Percentiles rank a stretch among this genome's conserved stretches.
Conservation (phyloP, 2,888 invertebrate species). For the Thecocarcelia acutangulata region DNA sequence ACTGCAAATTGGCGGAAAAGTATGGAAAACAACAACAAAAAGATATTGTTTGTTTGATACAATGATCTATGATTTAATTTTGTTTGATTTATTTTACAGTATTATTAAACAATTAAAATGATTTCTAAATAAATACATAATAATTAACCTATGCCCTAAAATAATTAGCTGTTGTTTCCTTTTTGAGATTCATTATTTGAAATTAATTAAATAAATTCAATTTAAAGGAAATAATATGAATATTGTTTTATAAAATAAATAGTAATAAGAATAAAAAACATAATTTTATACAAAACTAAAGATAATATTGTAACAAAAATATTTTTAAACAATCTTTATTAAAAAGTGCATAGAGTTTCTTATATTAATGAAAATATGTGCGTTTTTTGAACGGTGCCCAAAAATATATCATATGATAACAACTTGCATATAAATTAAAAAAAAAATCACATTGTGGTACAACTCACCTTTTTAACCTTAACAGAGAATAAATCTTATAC, state of each 20-base stretch:
- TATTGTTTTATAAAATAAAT: conserved; percentile 18
- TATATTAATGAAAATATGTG: conserved; percentile 1
- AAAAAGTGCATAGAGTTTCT: conserved; percentile 42
- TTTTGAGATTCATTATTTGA: conserved; percentile 29
- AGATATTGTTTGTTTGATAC: conserved; percentile 60
- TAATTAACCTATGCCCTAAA: conserved; percentile 31
- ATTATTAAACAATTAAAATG: conserved; percentile 23
- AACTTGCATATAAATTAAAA: conserved; percentile 34
- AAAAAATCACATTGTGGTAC: too few relatives aligned
- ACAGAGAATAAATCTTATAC: neutral
- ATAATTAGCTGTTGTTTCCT: conserved; percentile 41
- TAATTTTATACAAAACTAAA: conserved; percentile 44
- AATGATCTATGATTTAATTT: conserved; percentile 56
- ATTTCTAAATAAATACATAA: conserved; percentile 26
- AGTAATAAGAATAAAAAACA: conserved; percentile 4
- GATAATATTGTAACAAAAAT: conserved; percentile 33
- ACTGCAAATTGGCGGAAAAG: conserved; percentile 78
- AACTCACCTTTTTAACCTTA: conserved; percentile 46
- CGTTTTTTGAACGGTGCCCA: conserved; percentile 16
- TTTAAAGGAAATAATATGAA: conserved; percentile 40
- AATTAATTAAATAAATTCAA: conserved; percentile 23
- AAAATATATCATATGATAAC: neutral
- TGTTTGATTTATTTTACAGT: conserved; percentile 49
- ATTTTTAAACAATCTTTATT: conserved; percentile 14
- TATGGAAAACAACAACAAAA: conserved; percentile 72